Evolutionary conservation across 2,113 vertebrate genomes (phyloP), one percentile per base, ranked within the genome.

Genomic region (Etia nguti): DNA sequence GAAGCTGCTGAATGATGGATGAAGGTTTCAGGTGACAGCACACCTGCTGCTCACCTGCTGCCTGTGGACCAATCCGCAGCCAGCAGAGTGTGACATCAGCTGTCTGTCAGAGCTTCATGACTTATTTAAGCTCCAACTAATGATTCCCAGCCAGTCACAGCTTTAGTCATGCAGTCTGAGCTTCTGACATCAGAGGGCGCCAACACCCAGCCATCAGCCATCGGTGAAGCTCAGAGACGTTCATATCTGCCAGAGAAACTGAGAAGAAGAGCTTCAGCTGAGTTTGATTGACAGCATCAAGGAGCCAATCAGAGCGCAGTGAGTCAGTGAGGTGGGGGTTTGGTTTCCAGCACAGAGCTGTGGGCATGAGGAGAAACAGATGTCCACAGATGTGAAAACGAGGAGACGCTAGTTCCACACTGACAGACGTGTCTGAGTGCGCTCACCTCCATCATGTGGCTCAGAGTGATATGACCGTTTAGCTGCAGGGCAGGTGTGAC

Each of bases 1-100:
- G 70, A 50, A 79, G 62, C 75, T 80, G 15, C 68, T 94, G 10
- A 92, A 92, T 89, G 6, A 90, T 90, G 10, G 34, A 93, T 88
- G 81, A 93, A 70, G 77, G 86, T 43, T 68, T 93, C 68, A 24
- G 12, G 8, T 87, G 26, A 88, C 88, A 57, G 29, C 77, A 8
- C 54, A 50, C 15, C 22, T 73, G 11, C 60, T 38, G 10, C 48
- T 81, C 77, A 88, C 89, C 89, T 91, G 89, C 75, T 81, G 60
- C 22, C 84, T 26, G 52, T 18, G 16, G 80, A 62, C 92, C 90
- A 91, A 93, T 89, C 85, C 48, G 59, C 54, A 77, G 79, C 52
- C 11, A 6, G 83, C 79, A 70, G 3, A 16, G 38, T 46, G 12
- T 73, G 86, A 82, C 83, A 31, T 79, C 83, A 73, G 15, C 31